These are phyloP conservation scores for Brachyhypopomus gauderio DNA, from an alignment of 2,113 vertebrate species.

Conservation along the genomic window DNA sequence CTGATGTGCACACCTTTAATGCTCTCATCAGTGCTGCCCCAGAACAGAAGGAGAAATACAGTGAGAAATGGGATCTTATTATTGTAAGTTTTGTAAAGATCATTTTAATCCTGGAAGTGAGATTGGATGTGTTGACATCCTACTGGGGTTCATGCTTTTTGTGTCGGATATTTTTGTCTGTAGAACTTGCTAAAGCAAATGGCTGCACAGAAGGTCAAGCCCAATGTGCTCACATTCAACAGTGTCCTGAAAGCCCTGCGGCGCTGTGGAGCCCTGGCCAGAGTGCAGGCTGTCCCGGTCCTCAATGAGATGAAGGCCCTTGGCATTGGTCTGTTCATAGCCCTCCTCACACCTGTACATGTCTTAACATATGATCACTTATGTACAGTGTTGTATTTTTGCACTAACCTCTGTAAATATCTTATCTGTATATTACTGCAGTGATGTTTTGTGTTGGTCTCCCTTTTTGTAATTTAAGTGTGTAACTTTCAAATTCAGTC, in stretches of 20 bases:
- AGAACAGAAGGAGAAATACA: slow-evolving; percentile 62
- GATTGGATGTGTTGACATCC: not conserved
- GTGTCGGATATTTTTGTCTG: not conserved
- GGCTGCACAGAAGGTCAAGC: slow-evolving; percentile 83
- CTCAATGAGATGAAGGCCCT: slow-evolving; percentile 90
- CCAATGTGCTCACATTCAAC: slow-evolving; percentile 90
- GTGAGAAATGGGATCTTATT: slow-evolving; percentile 78
- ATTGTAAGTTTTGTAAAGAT: slow-evolving; percentile 72
- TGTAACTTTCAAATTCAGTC: not conserved
- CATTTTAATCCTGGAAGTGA: not conserved
- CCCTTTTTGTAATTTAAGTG: not conserved
- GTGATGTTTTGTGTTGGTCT: too few species aligned
- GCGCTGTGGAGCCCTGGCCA: slow-evolving; percentile 74
- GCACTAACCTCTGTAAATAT: too few species aligned
- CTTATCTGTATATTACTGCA: too few species aligned
- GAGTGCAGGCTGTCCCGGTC: slow-evolving; percentile 60
- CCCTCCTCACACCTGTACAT: not conserved
- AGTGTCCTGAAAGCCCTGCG: slow-evolving; percentile 78
- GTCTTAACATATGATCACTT: too few species aligned
- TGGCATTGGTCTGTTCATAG: slow-evolving; percentile 76
- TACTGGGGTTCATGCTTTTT: not conserved
- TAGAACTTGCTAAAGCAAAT: slow-evolving; percentile 89
- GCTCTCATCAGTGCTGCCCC: slow-evolving; percentile 79
- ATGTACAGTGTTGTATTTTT: too few species aligned
- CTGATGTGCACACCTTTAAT: slow-evolving; percentile 88